Conservation (phyloP, 1,140 invertebrate species). For the Bombus polaris region DNA sequence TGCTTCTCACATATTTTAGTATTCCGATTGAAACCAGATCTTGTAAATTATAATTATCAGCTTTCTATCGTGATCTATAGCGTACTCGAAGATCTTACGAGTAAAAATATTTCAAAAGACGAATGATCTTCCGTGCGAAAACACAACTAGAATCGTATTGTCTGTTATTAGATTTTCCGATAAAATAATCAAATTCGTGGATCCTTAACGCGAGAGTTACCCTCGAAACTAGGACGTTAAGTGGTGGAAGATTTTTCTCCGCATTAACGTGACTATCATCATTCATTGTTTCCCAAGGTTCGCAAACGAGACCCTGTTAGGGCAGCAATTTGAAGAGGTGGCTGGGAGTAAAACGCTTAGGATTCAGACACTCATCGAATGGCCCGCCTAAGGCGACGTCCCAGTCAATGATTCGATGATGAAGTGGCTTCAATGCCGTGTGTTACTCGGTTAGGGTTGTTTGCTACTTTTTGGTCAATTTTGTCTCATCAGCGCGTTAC, state of each 20-base stretch:
- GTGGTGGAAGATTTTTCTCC: neutral
- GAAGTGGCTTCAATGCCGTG: conserved; percentile 16
- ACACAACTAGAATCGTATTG: too few relatives aligned
- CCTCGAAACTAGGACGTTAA: neutral
- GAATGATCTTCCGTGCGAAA: too few relatives aligned
- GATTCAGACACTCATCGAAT: conserved; percentile 15
- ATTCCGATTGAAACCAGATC: neutral
- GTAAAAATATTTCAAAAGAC: too few relatives aligned
- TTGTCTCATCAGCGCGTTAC: conserved; percentile 11
- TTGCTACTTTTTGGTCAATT: conserved; percentile 20
- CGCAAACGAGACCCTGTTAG: neutral
- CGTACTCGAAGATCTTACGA: too few relatives aligned
- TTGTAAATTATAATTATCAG: neutral
- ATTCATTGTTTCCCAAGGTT: neutral
- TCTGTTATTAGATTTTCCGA: too few relatives aligned
- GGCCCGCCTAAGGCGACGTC: neutral
- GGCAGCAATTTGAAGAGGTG: neutral
- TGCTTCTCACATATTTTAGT: neutral
- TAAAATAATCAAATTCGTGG: neutral
- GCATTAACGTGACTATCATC: neutral
- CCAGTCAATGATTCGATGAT: conserved; percentile 34
- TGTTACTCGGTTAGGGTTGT: conserved; percentile 13
- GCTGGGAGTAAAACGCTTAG: neutral
- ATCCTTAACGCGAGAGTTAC: neutral
- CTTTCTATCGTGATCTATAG: too few relatives aligned